phyloP scores from a whole-genome alignment of 2,113 vertebrate species.

The Xiphophorus maculatus region DNA sequence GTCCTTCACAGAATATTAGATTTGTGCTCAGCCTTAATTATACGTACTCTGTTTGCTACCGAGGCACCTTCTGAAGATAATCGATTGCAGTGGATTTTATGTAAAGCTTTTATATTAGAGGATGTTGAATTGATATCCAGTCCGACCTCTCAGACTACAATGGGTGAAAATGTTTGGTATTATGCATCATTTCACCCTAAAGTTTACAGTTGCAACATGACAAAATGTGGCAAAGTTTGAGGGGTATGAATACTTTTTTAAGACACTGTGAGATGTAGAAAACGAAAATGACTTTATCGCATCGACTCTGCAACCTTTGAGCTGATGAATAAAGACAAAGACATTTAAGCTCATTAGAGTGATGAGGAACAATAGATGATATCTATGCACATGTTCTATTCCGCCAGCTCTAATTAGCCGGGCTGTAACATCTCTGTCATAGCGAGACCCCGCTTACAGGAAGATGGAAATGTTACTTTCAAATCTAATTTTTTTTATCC shows the following conservation, averaged over 20 bases:
- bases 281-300: constrained; percentile 42
- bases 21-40: too few relatives aligned
- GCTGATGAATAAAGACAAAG: constrained; percentile 74
- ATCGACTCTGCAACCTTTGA: constrained; percentile 61
- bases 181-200: neutral
- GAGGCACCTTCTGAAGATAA: neutral
- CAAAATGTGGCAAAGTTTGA: neutral
- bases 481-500: constrained; percentile 52
- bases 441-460: constrained; percentile 41
- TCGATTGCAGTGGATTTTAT: neutral
- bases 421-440: constrained; percentile 71
- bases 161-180: neutral
- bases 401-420: constrained; percentile 73
- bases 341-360: constrained; percentile 76
- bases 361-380: constrained; percentile 78
- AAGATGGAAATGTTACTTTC: constrained; percentile 72
- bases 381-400: constrained; percentile 63
- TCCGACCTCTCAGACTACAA: neutral
- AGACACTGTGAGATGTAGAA: constrained; percentile 14
- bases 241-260: neutral
- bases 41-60: too few relatives aligned
- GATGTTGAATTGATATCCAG: neutral
- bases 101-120: neutral
- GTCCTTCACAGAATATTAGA: too few relatives aligned
- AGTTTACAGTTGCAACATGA: neutral